Conservation (phyloP, 2,888 invertebrate species). For the Drosophila picticornis region DNA sequence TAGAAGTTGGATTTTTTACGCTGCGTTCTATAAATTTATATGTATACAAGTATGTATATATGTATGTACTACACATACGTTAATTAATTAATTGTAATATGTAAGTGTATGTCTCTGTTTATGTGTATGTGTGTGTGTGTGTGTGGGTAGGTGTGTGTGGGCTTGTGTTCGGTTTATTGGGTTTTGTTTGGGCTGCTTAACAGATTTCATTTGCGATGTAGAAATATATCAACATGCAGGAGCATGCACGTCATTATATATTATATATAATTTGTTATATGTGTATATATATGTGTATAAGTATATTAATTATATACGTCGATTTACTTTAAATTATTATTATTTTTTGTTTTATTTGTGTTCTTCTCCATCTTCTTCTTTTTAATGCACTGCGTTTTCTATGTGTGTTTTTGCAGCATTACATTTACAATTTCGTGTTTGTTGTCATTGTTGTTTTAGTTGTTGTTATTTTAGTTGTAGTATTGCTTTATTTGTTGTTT, state of each 20-base stretch:
- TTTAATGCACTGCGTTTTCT: conserved; percentile 7
- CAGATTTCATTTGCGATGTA: conserved; percentile 62
- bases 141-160: conserved; percentile 37
- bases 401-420: conserved; percentile 61
- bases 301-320: conserved; percentile 36
- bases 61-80: conserved; percentile 48
- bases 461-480: conserved; percentile 53
- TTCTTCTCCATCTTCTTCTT: conserved; percentile 13
- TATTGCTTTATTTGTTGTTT: conserved; percentile 54
- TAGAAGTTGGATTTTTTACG: conserved; percentile 32
- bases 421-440: conserved; percentile 55
- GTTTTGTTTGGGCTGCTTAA: conserved; percentile 57
- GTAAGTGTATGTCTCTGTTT: conserved; percentile 35
- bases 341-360: conserved; percentile 35
- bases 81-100: conserved; percentile 78
- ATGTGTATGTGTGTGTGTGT: conserved; percentile 43
- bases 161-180: conserved; percentile 66
- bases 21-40: conserved; percentile 45
- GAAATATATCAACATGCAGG: conserved; percentile 40
- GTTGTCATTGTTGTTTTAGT: conserved; percentile 45
- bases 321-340: conserved; percentile 52
- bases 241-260: conserved; percentile 24
- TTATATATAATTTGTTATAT: conserved; percentile 31
- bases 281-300: conserved; percentile 28
- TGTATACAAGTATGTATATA: conserved; percentile 29